These are phyloP conservation scores for Tragopan temminckii DNA, from an alignment of 2,797 vertebrate genomes.

Conservation along the genomic window DNA sequence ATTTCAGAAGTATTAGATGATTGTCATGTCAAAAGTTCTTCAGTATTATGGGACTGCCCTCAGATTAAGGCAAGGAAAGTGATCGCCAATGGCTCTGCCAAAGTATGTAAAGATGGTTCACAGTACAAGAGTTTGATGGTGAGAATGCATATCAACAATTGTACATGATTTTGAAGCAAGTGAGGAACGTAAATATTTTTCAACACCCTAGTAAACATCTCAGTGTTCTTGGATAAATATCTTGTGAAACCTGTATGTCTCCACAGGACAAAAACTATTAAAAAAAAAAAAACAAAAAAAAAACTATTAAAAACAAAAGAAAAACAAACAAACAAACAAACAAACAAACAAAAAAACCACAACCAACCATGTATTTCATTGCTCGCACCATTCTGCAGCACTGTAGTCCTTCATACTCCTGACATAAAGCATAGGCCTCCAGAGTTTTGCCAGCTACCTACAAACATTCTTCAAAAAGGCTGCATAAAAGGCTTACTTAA, in stretches of 20 bases:
- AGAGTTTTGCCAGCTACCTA: not conserved
- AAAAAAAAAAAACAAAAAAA: too few relatives aligned
- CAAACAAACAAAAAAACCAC: not conserved
- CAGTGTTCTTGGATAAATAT: not conserved
- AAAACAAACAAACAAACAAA: too few relatives aligned
- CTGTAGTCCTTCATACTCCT: not conserved
- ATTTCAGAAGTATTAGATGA: not conserved
- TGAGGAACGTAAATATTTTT: not conserved
- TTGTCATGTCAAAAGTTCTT: not conserved
- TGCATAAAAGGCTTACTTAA: not conserved
- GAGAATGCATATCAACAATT: accelerated
- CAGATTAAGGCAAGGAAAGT: not conserved
- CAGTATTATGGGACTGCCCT: not conserved
- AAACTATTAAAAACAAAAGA: not conserved
- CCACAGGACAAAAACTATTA: not conserved
- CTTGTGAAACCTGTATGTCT: not conserved
- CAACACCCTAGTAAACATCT: not conserved
- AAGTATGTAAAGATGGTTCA: not conserved
- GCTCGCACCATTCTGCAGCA: not conserved
- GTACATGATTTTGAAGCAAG: not conserved
- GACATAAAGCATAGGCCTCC: not conserved
- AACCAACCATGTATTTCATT: not conserved
- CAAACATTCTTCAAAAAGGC: not conserved
- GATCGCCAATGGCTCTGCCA: not conserved
- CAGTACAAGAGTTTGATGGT: not conserved